phyloP scores from a whole-genome alignment of 2,888 invertebrate genomes.

The Embidobia sp. region DNA sequence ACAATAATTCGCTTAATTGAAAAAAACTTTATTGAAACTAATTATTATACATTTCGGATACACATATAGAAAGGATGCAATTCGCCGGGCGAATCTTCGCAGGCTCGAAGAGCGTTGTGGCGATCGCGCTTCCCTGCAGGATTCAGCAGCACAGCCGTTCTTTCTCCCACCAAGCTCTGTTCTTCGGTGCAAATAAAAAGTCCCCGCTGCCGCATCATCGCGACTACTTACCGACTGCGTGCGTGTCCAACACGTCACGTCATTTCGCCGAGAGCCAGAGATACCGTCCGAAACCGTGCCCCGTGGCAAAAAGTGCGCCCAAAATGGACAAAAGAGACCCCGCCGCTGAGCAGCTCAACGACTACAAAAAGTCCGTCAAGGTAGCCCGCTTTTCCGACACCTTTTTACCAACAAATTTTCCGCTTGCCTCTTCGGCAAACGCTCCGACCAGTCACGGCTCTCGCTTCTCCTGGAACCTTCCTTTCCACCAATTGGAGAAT shows the following conservation, averaged over 20 bases:
- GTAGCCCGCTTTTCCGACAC: conserved; percentile 77
- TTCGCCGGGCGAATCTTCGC: conserved; percentile 7
- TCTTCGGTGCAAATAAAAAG: conserved; percentile 70
- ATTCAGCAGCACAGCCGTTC: conserved; percentile 23
- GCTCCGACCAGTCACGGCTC: no score
- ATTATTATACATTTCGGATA: no score
- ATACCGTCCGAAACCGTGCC: conserved; percentile 24
- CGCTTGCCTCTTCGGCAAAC: not conserved
- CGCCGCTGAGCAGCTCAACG: conserved; percentile 85
- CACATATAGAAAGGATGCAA: no score
- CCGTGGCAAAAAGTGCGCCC: conserved; percentile 1
- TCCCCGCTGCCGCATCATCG: conserved; percentile 53
- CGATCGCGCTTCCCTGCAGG: not conserved
- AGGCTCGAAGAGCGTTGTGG: conserved; percentile 9
- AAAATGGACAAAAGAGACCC: conserved; percentile 84
- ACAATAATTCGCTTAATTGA: no score
- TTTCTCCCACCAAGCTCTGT: conserved; percentile 62
- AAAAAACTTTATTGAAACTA: no score
- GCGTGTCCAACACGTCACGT: conserved; percentile 33
- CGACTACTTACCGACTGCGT: conserved; percentile 61
- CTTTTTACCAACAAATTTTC: conserved; percentile 3
- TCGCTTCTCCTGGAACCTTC: no score
- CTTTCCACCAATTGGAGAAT: no score
- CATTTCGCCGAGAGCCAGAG: conserved; percentile 19
- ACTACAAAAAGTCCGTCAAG: conserved; percentile 84